phyloP scores from a whole-genome alignment of 2,797 vertebrate species.

The Alfaro cultratus region DNA sequence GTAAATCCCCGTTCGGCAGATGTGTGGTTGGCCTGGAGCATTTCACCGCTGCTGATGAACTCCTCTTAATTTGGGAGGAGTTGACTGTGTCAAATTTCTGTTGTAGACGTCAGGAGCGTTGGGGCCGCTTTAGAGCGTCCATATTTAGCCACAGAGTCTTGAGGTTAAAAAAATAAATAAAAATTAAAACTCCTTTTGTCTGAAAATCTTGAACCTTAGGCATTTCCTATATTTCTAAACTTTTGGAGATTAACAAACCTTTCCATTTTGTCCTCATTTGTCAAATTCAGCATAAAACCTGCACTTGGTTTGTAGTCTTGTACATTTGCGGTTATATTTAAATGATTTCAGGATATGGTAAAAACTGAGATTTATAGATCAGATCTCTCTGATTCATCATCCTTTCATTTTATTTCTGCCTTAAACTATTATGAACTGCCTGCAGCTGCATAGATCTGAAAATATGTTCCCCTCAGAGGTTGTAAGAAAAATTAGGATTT shows the following conservation, averaged over 20 bases:
- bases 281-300: not conserved
- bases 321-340: not conserved
- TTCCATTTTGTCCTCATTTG: not conserved
- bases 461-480: not conserved
- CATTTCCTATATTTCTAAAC: not conserved
- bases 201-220: not conserved
- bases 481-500: not conserved
- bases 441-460: not conserved
- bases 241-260: not conserved
- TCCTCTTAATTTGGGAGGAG: conserved; percentile 53
- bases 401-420: not conserved
- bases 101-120: conserved; percentile 2
- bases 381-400: not conserved
- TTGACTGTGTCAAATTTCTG: conserved; percentile 37
- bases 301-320: not conserved
- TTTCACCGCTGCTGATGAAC: conserved; percentile 48
- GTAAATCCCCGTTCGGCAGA: conserved; percentile 69
- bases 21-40: conserved; percentile 56
- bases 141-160: not conserved
- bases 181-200: not conserved
- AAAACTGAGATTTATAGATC: not conserved
- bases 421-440: not conserved
- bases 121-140: not conserved
- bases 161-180: not conserved
- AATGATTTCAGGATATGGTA: not conserved